Conservation (phyloP, 2,113 vertebrate genomes). For the Leptodactylus fuscus region DNA sequence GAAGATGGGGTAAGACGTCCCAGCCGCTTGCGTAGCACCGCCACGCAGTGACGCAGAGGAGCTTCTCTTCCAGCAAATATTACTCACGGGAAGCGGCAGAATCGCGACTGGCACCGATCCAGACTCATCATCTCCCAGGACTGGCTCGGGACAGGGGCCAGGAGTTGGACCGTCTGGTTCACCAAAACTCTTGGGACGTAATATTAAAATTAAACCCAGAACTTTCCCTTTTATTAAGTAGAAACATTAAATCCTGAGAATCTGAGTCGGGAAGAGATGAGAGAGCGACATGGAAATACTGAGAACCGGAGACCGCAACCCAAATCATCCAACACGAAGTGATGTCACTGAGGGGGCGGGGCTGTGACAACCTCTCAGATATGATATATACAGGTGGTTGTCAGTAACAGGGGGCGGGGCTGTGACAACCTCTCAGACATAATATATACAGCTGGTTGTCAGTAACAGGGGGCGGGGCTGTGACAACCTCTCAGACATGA, state of each 20-base stretch:
- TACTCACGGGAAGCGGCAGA: conserved; percentile 20
- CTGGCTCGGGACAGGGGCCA: neutral
- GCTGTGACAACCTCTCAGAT: no score
- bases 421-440: no score
- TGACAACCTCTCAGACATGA: neutral
- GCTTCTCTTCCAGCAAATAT: neutral
- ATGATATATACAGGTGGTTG: no score
- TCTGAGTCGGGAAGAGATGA: neutral
- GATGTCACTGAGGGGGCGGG: no score
- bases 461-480: neutral
- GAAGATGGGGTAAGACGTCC: neutral
- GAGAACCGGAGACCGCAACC: neutral
- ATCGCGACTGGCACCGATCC: neutral
- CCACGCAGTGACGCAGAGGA: conserved; percentile 19
- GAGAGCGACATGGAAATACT: neutral
- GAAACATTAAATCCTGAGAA: conserved; percentile 3
- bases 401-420: neutral
- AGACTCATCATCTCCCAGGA: conserved; percentile 15
- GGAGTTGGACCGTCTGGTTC: neutral
- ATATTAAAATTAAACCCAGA: neutral
- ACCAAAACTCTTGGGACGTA: neutral
- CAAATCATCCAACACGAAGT: no score
- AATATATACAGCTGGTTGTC: no score
- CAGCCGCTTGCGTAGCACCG: neutral
- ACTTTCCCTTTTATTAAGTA: neutral